Evolutionary conservation across 2,888 invertebrate species (phyloP).

Genomic region (Morpho deidamia): DNA sequence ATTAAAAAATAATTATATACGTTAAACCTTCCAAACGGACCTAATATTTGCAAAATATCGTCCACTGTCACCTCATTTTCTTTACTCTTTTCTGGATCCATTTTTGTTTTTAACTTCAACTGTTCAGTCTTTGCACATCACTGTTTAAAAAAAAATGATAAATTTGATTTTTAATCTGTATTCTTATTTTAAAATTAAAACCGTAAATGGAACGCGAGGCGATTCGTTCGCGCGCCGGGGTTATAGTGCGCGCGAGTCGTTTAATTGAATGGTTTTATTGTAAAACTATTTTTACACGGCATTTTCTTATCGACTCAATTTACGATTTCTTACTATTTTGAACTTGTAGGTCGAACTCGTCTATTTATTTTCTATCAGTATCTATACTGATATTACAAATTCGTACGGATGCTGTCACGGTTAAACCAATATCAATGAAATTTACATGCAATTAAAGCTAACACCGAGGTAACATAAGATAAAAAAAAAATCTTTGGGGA

Average conservation of each 20-base stretch:
- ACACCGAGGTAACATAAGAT: too few relatives aligned
- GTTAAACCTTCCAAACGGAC: constrained; percentile 66
- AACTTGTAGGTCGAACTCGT: constrained; percentile 4
- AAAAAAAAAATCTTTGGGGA: too few relatives aligned
- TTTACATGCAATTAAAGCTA: too few relatives aligned
- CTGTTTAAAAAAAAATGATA: constrained; percentile 13
- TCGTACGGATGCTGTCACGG: too few relatives aligned
- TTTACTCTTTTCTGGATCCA: constrained; percentile 63
- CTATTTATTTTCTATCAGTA: too few relatives aligned
- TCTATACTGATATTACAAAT: too few relatives aligned
- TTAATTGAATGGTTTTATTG: constrained; percentile 58
- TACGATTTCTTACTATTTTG: constrained; percentile 17
- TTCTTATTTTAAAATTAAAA: constrained; percentile 25
- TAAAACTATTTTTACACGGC: constrained; percentile 31
- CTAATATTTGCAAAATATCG: constrained; percentile 57
- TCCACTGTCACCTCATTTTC: constrained; percentile 59
- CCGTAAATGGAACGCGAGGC: constrained; percentile 25
- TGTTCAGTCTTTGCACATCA: constrained; percentile 16
- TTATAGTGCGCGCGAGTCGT: constrained; percentile 46
- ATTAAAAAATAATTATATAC: constrained; percentile 55
- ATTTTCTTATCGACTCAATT: constrained; percentile 28
- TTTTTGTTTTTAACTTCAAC: constrained; percentile 31
- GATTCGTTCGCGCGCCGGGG: constrained; percentile 35
- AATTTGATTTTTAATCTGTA: neutral
- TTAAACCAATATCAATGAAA: too few relatives aligned